These are phyloP conservation scores for Heteronetta atricapilla DNA, from an alignment of 2,113 vertebrate species.

Conservation along the genomic window DNA sequence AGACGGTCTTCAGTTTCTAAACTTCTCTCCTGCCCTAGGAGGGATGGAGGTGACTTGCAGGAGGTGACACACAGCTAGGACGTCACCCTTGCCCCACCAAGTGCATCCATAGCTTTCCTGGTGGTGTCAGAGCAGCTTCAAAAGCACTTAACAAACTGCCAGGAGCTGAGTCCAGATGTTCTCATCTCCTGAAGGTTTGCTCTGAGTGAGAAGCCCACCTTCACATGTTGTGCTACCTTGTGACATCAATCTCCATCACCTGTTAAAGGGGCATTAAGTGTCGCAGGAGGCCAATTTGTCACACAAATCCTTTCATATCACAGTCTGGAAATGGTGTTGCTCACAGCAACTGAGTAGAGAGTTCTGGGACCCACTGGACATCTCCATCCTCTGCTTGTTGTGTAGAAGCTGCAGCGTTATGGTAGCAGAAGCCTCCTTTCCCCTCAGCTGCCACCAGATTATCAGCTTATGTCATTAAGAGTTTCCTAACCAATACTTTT, in stretches of 20 bases:
- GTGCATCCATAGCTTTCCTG: background rate
- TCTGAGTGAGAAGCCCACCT: background rate
- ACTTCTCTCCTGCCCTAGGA: background rate
- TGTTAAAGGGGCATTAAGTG: fast-evolving
- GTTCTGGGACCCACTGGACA: background rate
- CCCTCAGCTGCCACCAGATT: background rate
- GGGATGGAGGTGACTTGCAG: background rate
- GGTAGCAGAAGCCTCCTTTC: background rate
- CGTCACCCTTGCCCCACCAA: background rate
- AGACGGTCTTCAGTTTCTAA: background rate
- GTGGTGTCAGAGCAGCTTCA: background rate
- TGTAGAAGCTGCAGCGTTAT: background rate
- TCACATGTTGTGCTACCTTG: background rate
- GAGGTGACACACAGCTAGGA: background rate
- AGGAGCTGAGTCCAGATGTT: background rate
- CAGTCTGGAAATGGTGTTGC: background rate
- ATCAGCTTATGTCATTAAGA: background rate
- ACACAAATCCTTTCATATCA: background rate
- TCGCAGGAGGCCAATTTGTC: background rate
- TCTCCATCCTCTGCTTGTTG: background rate
- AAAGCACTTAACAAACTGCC: background rate
- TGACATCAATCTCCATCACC: background rate
- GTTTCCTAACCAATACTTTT: background rate
- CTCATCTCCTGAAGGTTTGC: background rate
- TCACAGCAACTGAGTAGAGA: background rate